These are phyloP conservation scores for Adelognathus sp. DNA, from an alignment of 2,888 invertebrate species.

Conservation along the genomic window DNA sequence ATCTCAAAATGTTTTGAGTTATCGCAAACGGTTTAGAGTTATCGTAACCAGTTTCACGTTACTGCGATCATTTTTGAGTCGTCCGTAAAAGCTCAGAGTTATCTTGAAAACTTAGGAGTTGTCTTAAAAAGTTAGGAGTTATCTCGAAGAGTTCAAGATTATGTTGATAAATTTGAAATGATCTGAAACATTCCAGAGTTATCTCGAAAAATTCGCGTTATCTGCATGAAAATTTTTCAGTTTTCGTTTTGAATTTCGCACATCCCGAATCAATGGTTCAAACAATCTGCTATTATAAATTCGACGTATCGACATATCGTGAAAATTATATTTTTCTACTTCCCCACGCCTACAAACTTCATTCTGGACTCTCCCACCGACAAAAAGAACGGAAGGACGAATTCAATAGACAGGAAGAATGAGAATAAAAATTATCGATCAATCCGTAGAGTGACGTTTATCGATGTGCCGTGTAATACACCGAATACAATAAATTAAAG, in stretches of 20 bases:
- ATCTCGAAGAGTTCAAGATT: no score
- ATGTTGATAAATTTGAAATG: no score
- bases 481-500: slow-evolving; percentile 20
- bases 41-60: neutral
- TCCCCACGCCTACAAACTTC: slow-evolving; percentile 54
- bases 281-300: slow-evolving; percentile 17
- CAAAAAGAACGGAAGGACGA: no score
- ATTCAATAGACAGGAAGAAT: neutral
- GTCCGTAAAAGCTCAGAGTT: neutral
- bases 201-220: neutral
- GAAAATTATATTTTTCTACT: slow-evolving; percentile 77
- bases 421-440: slow-evolving; percentile 7
- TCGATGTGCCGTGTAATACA: slow-evolving; percentile 45
- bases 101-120: neutral
- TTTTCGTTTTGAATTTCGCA: neutral
- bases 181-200: neutral
- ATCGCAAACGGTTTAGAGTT: neutral
- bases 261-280: neutral
- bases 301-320: slow-evolving; percentile 72
- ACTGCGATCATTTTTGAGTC: neutral
- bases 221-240: no score
- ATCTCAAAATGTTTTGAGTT: neutral
- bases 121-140: neutral
- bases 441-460: slow-evolving; percentile 34
- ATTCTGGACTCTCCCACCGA: neutral